These are phyloP conservation scores for Empidonax traillii DNA, from an alignment of 2,113 vertebrate species.

Conservation along the genomic window DNA sequence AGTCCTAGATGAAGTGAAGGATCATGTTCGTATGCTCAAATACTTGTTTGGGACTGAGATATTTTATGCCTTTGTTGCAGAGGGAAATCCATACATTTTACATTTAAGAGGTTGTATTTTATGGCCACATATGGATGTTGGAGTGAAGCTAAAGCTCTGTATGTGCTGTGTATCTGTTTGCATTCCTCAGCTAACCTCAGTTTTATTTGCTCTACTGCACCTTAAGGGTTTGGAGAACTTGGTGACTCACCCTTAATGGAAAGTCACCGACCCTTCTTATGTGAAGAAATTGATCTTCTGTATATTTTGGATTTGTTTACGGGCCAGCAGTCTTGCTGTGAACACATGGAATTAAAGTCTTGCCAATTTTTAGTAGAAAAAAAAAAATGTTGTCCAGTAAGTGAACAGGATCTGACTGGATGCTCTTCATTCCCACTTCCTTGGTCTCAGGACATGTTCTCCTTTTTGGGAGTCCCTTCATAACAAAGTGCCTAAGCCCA, in stretches of 20 bases:
- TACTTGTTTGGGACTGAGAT: constrained; percentile 40
- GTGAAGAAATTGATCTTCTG: constrained; percentile 45
- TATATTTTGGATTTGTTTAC: constrained; percentile 54
- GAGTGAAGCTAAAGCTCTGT: not conserved
- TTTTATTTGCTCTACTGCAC: constrained; percentile 54
- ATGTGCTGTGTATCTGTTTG: constrained; percentile 33
- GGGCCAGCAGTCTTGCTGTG: not conserved
- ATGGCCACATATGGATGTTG: constrained; percentile 23
- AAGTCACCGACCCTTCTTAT: not conserved
- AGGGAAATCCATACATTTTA: constrained; percentile 52
- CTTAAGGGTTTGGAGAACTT: constrained; percentile 53
- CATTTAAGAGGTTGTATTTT: constrained; percentile 33
- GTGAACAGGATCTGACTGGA: not conserved
- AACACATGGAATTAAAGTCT: not conserved
- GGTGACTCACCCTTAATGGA: constrained; percentile 11
- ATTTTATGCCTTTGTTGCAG: constrained; percentile 62
- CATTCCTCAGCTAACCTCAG: constrained; percentile 39
- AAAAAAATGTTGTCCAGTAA: not conserved
- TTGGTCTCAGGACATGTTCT: not conserved
- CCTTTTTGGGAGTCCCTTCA: not conserved
- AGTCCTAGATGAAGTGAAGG: constrained; percentile 66
- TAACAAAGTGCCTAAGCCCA: not conserved
- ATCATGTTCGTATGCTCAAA: constrained; percentile 55
- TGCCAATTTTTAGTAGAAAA: not conserved
- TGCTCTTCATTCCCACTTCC: not conserved